These are phyloP conservation scores for Drosophila fuyamai DNA, from an alignment of 1,140 invertebrate genomes.

Conservation along the genomic window DNA sequence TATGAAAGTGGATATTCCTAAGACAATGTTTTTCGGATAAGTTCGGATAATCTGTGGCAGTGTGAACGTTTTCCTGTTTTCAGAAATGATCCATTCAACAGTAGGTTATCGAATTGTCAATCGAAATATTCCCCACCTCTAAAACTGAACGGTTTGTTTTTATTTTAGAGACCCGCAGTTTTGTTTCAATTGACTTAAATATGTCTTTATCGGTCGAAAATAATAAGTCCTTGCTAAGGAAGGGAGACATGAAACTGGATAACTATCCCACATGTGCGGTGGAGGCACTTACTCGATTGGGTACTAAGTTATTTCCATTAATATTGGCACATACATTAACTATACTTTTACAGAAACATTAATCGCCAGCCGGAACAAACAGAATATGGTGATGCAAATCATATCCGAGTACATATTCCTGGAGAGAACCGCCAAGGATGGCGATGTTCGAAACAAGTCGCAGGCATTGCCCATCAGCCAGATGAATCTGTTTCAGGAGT, in stretches of 20 bases:
- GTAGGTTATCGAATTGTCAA: conserved; percentile 4
- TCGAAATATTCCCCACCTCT: conserved; percentile 2
- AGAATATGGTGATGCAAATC: conserved; percentile 88
- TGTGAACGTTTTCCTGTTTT: neutral
- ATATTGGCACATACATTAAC: neutral
- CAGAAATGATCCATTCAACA: neutral
- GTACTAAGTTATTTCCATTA: conserved; percentile 71
- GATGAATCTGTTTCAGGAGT: conserved; percentile 89
- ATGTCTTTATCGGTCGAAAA: conserved; percentile 61
- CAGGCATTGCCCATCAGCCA: conserved; percentile 84
- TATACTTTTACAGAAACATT: conserved; percentile 55
- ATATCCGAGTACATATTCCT: conserved; percentile 93
- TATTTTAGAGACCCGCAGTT: conserved; percentile 2
- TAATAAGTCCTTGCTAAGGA: conserved; percentile 78
- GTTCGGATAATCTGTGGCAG: neutral
- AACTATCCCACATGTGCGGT: conserved; percentile 88
- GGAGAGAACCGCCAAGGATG: conserved; percentile 86
- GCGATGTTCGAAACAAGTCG: conserved; percentile 56
- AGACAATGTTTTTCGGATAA: neutral
- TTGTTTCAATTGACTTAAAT: neutral
- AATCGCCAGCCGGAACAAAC: conserved; percentile 70
- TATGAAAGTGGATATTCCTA: no score
- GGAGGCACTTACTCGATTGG: conserved; percentile 88
- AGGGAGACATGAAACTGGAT: conserved; percentile 84
- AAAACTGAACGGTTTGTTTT: conserved; percentile 22